Evolutionary conservation across 1,140 invertebrate genomes (phyloP).

Genomic region (Eriosoma lanigerum): DNA sequence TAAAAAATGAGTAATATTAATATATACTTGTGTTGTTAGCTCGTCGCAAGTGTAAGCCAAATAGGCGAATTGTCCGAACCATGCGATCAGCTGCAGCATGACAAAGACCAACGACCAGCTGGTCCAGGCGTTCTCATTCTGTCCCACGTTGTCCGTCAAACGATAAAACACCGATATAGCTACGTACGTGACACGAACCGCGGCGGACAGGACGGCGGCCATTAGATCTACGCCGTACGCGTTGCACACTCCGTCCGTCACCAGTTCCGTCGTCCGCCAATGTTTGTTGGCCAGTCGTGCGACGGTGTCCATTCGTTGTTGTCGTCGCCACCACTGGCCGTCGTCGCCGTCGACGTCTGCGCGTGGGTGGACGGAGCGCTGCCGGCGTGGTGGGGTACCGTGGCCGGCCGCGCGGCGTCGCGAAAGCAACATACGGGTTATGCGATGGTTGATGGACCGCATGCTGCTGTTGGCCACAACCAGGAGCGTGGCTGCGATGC

Average conservation of each 20-base stretch:
- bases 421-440: not conserved
- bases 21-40: not conserved
- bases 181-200: constrained; percentile 7
- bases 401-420: not conserved
- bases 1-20: too few species aligned
- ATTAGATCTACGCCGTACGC: constrained; percentile 7
- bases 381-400: not conserved
- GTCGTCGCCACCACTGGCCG: too few species aligned
- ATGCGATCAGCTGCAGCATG: not conserved
- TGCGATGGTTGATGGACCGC: not conserved
- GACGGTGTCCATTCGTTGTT: not conserved
- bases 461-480: constrained; percentile 5
- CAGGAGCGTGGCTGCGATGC: not conserved
- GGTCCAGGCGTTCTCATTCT: not conserved
- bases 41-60: constrained; percentile 28
- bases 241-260: constrained; percentile 5
- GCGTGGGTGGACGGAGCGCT: not conserved
- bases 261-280: constrained; percentile 4
- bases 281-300: not conserved
- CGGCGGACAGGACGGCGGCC: constrained; percentile 12
- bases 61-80: constrained; percentile 37
- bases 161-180: not conserved
- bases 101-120: not conserved
- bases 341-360: not conserved
- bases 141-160: constrained; percentile 1